Conservation (phyloP, 2,888 invertebrate species). For the Bombylius major region DNA sequence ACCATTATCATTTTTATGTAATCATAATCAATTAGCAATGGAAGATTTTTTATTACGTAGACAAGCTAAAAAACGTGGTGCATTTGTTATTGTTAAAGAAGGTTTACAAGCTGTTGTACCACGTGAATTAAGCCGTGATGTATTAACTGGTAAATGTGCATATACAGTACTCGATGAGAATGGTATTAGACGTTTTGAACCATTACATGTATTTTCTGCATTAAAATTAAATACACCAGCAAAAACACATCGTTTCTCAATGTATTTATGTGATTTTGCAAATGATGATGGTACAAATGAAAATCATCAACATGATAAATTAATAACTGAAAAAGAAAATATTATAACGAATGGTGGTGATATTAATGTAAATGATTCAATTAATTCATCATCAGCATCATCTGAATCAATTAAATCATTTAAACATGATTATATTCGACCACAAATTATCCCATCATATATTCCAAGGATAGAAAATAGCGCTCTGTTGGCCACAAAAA, state of each 20-base stretch:
- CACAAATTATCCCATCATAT: not conserved
- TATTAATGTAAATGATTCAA: not conserved
- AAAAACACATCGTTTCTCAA: constrained; percentile 50
- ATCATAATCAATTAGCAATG: constrained; percentile 61
- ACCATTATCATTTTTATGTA: constrained; percentile 52
- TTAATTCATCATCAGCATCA: not conserved
- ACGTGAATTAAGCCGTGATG: constrained; percentile 58
- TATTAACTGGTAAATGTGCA: constrained; percentile 59
- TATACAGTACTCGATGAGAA: constrained; percentile 66
- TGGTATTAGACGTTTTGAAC: constrained; percentile 63
- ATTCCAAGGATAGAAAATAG: constrained; percentile 4
- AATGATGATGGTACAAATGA: constrained; percentile 5
- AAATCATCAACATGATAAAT: not conserved
- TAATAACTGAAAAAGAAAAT: constrained; percentile 3
- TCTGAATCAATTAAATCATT: too few species aligned
- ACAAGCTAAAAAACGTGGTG: constrained; percentile 39
- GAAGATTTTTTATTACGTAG: constrained; percentile 57
- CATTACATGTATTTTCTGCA: constrained; percentile 59
- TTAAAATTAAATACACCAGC: constrained; percentile 49
- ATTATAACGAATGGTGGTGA: not conserved
- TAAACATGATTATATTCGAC: not conserved
- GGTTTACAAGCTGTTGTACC: constrained; percentile 65
- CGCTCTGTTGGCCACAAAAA: constrained; percentile 8
- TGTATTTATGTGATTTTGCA: constrained; percentile 48
- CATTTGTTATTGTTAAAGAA: constrained; percentile 52